A percentile compares a stretch with the other conserved stretches of the same genome.
These are phyloP conservation scores for Fregetta grallaria DNA, from an alignment of 2,113 vertebrate species.

Conservation along the genomic window DNA sequence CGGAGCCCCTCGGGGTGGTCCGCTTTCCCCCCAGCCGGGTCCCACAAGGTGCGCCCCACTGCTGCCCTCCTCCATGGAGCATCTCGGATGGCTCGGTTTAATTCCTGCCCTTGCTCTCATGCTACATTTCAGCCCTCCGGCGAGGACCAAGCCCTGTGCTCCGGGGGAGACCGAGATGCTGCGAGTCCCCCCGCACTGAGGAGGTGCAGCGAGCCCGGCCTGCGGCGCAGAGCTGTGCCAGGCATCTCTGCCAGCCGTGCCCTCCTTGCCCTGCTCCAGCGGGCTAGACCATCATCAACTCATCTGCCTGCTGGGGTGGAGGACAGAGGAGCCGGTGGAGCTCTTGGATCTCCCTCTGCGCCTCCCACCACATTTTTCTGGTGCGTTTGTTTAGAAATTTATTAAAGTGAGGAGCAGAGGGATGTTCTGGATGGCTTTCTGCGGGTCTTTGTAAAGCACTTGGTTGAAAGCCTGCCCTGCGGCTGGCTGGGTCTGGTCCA, in stretches of 20 bases:
- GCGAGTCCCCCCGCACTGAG: fast-evolving
- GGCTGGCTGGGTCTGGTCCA: not conserved
- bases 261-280: not conserved
- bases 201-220: not conserved
- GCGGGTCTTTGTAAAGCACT: not conserved
- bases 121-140: not conserved
- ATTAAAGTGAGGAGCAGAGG: not conserved
- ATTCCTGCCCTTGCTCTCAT: not conserved
- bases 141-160: not conserved
- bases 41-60: fast-evolving
- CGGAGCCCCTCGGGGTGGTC: not conserved
- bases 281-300: not conserved
- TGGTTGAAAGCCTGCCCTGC: not conserved
- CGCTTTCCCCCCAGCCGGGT: fast-evolving
- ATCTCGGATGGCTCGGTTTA: fast-evolving
- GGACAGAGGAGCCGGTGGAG: not conserved
- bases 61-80: not conserved
- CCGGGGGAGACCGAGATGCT: not conserved
- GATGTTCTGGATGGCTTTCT: not conserved
- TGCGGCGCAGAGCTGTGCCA: not conserved
- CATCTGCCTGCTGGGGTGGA: not conserved
- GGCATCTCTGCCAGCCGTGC: not conserved
- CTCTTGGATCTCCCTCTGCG: not conserved
- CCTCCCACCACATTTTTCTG: not conserved
- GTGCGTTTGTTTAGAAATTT: not conserved